Conservation (phyloP, 2,888 invertebrate species). For the Cantharis rufa region DNA sequence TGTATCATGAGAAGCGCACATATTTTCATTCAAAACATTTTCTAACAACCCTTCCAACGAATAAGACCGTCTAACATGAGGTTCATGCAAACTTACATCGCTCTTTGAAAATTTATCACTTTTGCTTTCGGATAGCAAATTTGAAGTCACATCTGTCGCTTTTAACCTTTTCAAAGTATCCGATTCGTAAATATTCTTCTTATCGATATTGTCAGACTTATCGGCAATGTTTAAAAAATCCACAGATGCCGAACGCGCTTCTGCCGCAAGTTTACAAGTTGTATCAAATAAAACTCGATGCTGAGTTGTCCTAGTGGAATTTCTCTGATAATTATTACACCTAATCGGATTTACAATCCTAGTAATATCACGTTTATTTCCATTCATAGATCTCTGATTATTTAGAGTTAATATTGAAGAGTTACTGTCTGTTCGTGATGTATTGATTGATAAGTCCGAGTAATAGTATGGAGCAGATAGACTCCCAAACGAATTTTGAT, state of each 20-base stretch:
- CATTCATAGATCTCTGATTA: conserved; percentile 71
- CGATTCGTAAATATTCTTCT: conserved; percentile 74
- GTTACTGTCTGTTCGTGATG: conserved; percentile 42
- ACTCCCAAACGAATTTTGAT: conserved; percentile 28
- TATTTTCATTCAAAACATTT: conserved; percentile 52
- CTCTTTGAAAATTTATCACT: conserved; percentile 45
- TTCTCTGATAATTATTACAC: conserved; percentile 43
- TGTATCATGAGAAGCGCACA: conserved; percentile 22
- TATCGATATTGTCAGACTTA: conserved; percentile 67
- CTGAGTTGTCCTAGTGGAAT: conserved; percentile 29
- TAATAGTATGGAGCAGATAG: conserved; percentile 85
- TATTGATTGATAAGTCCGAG: conserved; percentile 68
- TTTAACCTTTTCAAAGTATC: conserved; percentile 65
- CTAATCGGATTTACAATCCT: conserved; percentile 75
- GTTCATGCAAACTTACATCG: conserved; percentile 27
- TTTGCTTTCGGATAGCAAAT: conserved; percentile 47
- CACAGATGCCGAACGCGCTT: conserved; percentile 66
- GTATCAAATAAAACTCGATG: conserved; percentile 41
- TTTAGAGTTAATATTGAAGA: conserved; percentile 59
- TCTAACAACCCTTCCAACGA: conserved; percentile 65
- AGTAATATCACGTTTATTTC: conserved; percentile 69
- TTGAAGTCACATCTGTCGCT: conserved; percentile 60
- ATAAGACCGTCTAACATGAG: conserved; percentile 58
- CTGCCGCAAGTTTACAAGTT: conserved; percentile 61
- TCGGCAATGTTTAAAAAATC: conserved; percentile 70